These are phyloP conservation scores for Drosophila tani DNA, from an alignment of 1,140 invertebrate genomes.

Conservation along the genomic window DNA sequence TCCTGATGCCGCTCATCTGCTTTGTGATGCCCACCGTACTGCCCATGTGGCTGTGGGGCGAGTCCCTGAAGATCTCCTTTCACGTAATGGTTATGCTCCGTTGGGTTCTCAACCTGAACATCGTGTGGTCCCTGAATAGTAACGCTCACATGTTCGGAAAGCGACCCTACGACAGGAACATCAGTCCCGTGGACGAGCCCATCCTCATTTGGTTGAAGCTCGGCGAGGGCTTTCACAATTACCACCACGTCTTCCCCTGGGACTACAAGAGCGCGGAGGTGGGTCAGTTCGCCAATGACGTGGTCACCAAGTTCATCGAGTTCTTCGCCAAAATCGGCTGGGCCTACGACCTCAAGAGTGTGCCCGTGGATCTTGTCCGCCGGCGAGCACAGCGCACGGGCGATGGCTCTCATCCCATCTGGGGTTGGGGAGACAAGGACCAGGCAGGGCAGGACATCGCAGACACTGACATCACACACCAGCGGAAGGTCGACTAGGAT, in stretches of 20 bases:
- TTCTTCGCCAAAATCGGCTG: constrained; percentile 92
- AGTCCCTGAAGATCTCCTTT: too few relatives aligned
- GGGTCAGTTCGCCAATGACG: constrained; percentile 91
- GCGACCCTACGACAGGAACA: constrained; percentile 90
- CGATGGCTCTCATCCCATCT: constrained; percentile 89
- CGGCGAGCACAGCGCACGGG: constrained; percentile 89
- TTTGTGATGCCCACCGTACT: too few relatives aligned
- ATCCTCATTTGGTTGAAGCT: constrained; percentile 86
- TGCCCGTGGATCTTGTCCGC: constrained; percentile 89
- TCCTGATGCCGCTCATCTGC: constrained; percentile 88
- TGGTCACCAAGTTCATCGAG: constrained; percentile 94
- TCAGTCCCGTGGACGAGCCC: constrained; percentile 91
- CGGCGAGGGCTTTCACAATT: constrained; percentile 90
- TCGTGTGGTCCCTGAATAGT: too few relatives aligned
- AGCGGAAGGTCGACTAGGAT: constrained; percentile 75
- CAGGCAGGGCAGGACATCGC: constrained; percentile 88
- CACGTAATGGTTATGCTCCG: too few relatives aligned
- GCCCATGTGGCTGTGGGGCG: too few relatives aligned
- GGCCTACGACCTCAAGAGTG: constrained; percentile 95
- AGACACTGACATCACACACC: constrained; percentile 85
- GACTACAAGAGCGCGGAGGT: constrained; percentile 95
- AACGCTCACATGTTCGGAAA: too few relatives aligned
- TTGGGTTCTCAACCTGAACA: too few relatives aligned
- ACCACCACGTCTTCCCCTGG: constrained; percentile 97
- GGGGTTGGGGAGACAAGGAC: constrained; percentile 94